A percentile compares a stretch with the other conserved stretches of the same genome.
Evolutionary conservation across 2,888 invertebrate genomes (phyloP).

Genomic region (Eudasyphora cyanicolor): DNA sequence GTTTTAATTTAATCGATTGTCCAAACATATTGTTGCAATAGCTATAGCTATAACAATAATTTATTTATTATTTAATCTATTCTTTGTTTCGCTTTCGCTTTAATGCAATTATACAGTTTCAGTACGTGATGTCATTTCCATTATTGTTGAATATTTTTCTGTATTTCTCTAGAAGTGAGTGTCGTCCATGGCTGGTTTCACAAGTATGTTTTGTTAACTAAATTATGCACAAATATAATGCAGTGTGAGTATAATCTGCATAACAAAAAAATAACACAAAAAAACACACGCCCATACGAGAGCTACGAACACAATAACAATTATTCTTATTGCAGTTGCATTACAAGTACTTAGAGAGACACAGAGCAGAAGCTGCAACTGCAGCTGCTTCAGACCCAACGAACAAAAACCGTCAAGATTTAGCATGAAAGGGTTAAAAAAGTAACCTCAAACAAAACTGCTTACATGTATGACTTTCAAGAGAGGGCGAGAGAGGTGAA

Average conservation of each 20-base stretch:
- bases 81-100: neutral
- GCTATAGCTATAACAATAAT: neutral
- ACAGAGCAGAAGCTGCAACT: neutral
- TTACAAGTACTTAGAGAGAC: slow-evolving; percentile 31
- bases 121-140: neutral
- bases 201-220: slow-evolving; percentile 46
- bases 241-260: neutral
- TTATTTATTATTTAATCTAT: neutral
- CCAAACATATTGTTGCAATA: neutral
- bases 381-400: neutral
- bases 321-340: slow-evolving; percentile 49
- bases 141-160: neutral
- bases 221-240: slow-evolving; percentile 37
- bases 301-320: slow-evolving; percentile 24
- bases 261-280: neutral
- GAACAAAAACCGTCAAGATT: slow-evolving; percentile 14
- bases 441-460: slow-evolving; percentile 34
- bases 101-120: neutral
- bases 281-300: neutral
- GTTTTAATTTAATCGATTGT: neutral
- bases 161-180: neutral
- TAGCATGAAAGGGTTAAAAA: slow-evolving; percentile 10
- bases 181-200: neutral
- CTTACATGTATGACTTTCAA: slow-evolving; percentile 44
- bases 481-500: neutral